These are phyloP conservation scores for Aldabrachelys gigantea DNA, from an alignment of 2,113 vertebrate genomes.

Conservation along the genomic window DNA sequence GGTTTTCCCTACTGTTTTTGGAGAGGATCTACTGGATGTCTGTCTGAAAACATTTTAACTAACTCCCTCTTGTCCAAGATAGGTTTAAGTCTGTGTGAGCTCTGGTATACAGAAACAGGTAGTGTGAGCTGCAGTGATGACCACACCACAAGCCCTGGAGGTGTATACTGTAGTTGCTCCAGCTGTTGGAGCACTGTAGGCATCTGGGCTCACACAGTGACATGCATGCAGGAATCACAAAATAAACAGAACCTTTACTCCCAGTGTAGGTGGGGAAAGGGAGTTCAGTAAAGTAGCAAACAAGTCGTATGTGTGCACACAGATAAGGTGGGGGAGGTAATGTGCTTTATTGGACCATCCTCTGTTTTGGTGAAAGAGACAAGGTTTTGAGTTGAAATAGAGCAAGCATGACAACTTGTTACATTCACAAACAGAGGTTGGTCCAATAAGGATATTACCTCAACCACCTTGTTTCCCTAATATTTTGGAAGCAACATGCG, in stretches of 20 bases:
- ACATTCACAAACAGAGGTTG: not conserved
- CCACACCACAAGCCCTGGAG: not conserved
- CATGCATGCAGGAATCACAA: not conserved
- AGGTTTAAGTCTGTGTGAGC: not conserved
- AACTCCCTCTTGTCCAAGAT: not conserved
- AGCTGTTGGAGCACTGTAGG: not conserved
- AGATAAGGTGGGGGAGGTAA: not conserved
- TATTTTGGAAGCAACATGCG: not conserved
- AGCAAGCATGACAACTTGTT: not conserved
- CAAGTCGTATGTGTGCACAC: not conserved
- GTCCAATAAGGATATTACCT: not conserved
- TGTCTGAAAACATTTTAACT: not conserved
- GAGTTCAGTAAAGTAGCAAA: not conserved
- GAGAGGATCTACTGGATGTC: not conserved
- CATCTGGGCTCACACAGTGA: not conserved
- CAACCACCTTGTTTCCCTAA: not conserved
- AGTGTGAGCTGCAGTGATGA: not conserved
- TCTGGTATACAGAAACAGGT: not conserved
- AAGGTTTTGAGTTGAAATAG: not conserved
- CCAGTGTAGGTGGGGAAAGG: not conserved
- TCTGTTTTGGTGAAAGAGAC: not conserved
- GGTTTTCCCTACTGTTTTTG: not conserved
- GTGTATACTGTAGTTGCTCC: not conserved
- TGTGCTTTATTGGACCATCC: not conserved
- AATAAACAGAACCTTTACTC: not conserved